Evolutionary conservation across 2,888 invertebrate species (phyloP).

Genomic region (Lepetodrilus schrolli): DNA sequence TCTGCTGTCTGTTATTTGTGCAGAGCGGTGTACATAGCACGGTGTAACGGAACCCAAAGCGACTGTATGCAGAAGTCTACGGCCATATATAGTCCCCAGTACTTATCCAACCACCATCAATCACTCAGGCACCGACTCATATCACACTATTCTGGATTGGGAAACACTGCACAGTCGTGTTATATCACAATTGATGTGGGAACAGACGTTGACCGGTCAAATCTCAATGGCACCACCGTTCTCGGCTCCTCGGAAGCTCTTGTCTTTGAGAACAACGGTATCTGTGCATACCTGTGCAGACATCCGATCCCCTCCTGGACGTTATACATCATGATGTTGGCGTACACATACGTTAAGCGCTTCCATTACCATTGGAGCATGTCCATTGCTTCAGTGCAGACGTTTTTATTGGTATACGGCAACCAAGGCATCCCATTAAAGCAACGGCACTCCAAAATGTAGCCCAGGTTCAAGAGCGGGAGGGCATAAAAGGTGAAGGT

Average conservation of each 20-base stretch:
- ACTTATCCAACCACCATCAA: too few relatives aligned
- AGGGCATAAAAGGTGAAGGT: conserved; percentile 12
- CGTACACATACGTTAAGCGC: too few relatives aligned
- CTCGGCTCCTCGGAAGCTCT: too few relatives aligned
- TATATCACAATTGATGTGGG: not conserved
- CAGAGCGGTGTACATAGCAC: not conserved
- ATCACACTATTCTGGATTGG: too few relatives aligned
- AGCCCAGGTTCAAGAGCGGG: conserved; percentile 6
- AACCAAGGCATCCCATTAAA: not conserved
- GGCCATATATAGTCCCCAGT: conserved; percentile 21
- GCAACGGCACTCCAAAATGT: not conserved
- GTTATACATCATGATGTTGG: not conserved
- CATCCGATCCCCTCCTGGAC: too few relatives aligned
- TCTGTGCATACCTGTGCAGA: too few relatives aligned
- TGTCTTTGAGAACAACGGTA: not conserved
- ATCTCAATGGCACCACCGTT: not conserved
- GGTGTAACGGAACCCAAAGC: not conserved
- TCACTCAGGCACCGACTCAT: not conserved
- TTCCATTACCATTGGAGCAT: not conserved
- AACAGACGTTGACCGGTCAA: not conserved
- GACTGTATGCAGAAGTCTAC: conserved; percentile 3
- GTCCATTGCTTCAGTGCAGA: not conserved
- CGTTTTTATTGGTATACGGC: not conserved
- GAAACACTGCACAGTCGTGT: too few relatives aligned
- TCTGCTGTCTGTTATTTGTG: not conserved